Evolutionary conservation across 1,140 invertebrate species (phyloP).

Genomic region (Cydia fagiglandana): DNA sequence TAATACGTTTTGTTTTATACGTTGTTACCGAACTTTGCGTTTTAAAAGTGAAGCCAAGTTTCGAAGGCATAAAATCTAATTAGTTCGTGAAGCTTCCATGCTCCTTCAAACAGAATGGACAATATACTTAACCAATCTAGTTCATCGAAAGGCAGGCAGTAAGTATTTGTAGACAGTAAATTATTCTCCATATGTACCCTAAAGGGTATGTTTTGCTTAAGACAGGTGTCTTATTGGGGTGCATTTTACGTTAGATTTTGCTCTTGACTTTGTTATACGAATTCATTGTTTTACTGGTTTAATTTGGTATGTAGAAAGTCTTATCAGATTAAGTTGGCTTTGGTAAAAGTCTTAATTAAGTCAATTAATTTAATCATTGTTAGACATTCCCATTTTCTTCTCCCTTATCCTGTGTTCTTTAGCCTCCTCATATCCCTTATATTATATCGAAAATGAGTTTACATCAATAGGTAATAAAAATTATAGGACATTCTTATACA

Average conservation of each 20-base stretch:
- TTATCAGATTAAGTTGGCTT: too few relatives aligned
- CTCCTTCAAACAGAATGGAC: conserved; percentile 62
- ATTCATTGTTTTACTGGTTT: too few relatives aligned
- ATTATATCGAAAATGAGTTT: too few relatives aligned
- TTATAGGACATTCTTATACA: too few relatives aligned
- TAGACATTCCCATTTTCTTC: too few relatives aligned
- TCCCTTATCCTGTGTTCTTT: too few relatives aligned
- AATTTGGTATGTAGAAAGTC: too few relatives aligned
- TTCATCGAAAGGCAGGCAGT: conserved; percentile 56
- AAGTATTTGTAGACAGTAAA: conserved; percentile 44
- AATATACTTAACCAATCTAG: conserved; percentile 51
- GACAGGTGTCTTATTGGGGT: not conserved
- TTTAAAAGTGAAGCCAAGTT: conserved; percentile 27
- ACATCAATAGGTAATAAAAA: too few relatives aligned
- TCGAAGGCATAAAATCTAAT: conserved; percentile 21
- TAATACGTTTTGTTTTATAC: not conserved
- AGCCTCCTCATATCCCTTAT: too few relatives aligned
- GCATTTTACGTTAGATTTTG: not conserved
- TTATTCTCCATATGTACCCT: not conserved
- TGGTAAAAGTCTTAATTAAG: too few relatives aligned
- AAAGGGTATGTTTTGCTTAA: not conserved
- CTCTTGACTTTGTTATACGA: not conserved
- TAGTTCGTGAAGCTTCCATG: conserved; percentile 70
- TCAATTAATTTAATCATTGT: too few relatives aligned
- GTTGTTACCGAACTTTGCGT: conserved; percentile 4